Evolutionary conservation across 1,140 invertebrate species (phyloP).

Genomic region (Choristoneura fumiferana): DNA sequence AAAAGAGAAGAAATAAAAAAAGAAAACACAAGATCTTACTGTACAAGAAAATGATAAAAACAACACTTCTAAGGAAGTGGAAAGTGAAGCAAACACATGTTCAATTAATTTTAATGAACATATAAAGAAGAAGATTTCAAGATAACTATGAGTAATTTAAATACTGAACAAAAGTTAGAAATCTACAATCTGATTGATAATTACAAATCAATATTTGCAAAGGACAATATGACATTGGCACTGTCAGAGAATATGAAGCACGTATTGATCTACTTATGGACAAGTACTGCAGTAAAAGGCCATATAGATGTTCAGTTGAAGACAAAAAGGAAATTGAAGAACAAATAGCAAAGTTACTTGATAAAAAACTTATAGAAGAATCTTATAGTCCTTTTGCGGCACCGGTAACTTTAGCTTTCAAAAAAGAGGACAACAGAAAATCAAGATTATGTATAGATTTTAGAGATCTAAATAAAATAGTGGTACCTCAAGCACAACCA

Average conservation of each 20-base stretch:
- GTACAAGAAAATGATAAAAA: not conserved
- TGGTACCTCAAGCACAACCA: conserved; percentile 56
- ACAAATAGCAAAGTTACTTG: no score
- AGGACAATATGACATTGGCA: conserved; percentile 42
- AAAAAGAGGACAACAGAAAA: conserved; percentile 50
- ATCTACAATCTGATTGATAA: no score
- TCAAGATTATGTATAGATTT: conserved; percentile 50
- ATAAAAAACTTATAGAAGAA: no score
- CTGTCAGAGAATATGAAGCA: no score
- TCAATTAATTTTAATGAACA: conserved; percentile 52
- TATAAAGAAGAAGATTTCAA: conserved; percentile 37
- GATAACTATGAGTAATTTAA: no score
- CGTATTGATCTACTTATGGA: no score
- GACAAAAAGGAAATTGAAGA: no score
- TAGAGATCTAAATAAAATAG: conserved; percentile 45
- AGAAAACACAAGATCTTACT: not conserved
- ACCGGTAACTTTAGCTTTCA: conserved; percentile 29
- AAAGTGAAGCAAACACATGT: not conserved
- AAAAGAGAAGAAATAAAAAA: conserved; percentile 20
- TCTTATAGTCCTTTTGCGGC: no score
- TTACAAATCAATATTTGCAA: conserved; percentile 52
- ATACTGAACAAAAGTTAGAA: no score
- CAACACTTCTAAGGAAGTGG: no score
- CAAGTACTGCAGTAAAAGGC: no score
- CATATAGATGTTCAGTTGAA: no score